Base-by-base conservation (phyloP, 2,113 vertebrate genomes). In the Taxidea taxus region DNA sequence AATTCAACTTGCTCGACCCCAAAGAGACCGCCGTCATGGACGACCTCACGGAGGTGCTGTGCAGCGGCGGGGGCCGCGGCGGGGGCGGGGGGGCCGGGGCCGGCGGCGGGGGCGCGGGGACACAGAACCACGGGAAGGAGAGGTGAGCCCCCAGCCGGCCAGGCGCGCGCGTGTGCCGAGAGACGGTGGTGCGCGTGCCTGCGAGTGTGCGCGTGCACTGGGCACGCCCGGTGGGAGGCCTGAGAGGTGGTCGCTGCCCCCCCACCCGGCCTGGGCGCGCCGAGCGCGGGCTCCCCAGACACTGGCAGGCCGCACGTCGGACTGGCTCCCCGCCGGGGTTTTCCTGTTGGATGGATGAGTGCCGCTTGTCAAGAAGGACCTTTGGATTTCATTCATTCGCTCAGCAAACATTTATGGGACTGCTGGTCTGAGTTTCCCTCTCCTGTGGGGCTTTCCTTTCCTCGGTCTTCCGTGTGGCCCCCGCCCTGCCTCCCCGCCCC, bases 21-120 rank as follows among this genome's bases (percentile, higher is more conserved):
- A 99, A 99, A 99, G 99, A 99, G 99, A 99, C 99, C 97, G 99
- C 99, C 98, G 99, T 99, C 99, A 99, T 99, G 99, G 99, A 99
- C 49, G 99, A 99, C 99, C 99, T 99, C 99, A 99, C 99, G 0
- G 99, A 99, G 98, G 98, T 99, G 98, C 99, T 99, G 98, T 99
- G 99, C 98, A 99, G 99, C 91, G 93, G 97, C 95, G 98, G 97
- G 92, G 98, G 98, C 60, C 70, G 87, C 20, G 80, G 94, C 23
- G 93, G 91, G 6, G 94, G 82, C 0, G 80, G 98, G 1, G 91
- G 98, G 15, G 98, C 97, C 31, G 98, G 98, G 0, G 96, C 98
- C 7, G 74, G 99, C 98, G 90, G 97, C 0, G 99, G 98, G 72
- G 97, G 98, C 47, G 98, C 99, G 37, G 99, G 99, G 94, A 98